Evolutionary conservation across 2,113 vertebrate species (phyloP).

Genomic region (Tupaia tana): DNA sequence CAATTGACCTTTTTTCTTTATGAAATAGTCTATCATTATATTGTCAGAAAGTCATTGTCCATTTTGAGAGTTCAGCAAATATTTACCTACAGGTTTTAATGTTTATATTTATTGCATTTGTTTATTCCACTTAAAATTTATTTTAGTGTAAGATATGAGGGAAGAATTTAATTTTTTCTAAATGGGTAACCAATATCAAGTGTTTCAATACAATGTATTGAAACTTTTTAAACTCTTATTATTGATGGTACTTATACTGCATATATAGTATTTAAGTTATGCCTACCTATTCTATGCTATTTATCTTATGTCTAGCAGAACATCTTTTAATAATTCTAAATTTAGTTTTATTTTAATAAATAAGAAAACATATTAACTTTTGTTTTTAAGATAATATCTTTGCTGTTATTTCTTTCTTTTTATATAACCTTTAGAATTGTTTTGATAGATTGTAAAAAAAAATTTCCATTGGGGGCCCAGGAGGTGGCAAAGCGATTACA

Average conservation of each 20-base stretch:
- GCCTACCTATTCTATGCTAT: neutral
- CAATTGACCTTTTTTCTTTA: neutral
- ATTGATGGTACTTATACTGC: neutral
- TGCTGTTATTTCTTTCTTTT: neutral
- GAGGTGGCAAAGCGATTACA: too few species aligned
- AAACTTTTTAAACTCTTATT: neutral
- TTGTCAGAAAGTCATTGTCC: neutral
- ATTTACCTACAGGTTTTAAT: neutral
- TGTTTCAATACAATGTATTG: neutral
- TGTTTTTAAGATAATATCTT: neutral
- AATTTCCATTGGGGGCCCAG: too few species aligned
- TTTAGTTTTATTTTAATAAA: neutral
- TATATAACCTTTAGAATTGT: neutral
- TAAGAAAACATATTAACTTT: neutral
- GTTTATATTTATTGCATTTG: neutral
- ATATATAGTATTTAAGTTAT: neutral
- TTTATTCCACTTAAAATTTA: neutral
- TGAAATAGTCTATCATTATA: neutral
- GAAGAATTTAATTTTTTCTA: neutral
- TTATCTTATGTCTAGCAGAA: neutral
- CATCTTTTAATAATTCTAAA: neutral
- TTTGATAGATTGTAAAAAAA: neutral
- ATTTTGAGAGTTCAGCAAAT: conserved; percentile 23
- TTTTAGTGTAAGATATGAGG: neutral
- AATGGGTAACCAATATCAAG: neutral